These are phyloP conservation scores for Antrozous pallidus DNA, from an alignment of 2,797 vertebrate genomes.

Conservation along the genomic window DNA sequence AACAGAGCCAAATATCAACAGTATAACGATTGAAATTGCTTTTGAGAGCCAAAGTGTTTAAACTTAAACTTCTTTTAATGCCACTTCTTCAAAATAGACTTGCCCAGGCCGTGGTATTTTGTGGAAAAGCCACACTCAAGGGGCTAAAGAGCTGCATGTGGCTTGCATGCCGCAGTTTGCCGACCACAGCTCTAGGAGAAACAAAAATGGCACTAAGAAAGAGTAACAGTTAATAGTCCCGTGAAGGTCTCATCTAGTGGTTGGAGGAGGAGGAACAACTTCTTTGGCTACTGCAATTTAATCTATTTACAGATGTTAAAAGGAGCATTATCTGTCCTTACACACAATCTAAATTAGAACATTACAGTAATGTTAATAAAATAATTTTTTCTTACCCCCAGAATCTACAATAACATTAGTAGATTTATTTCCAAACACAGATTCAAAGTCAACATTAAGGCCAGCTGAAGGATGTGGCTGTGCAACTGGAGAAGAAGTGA, in stretches of 20 bases:
- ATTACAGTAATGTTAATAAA: slow-evolving; percentile 67
- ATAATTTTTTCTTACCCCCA: slow-evolving; percentile 85
- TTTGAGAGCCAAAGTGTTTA: no score
- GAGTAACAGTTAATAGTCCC: background rate
- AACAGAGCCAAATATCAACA: no score
- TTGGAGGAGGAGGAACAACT: background rate
- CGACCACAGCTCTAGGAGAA: no score
- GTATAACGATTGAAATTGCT: no score
- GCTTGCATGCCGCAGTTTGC: no score
- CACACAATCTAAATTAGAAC: slow-evolving; percentile 47
- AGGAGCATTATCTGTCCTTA: slow-evolving; percentile 13
- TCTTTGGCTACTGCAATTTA: slow-evolving; percentile 7
- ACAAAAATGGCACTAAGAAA: slow-evolving; percentile 16
- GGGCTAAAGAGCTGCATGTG: no score
- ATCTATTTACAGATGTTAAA: slow-evolving; percentile 33
- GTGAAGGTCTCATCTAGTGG: background rate
- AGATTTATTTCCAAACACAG: slow-evolving; percentile 95
- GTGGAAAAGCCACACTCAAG: no score
- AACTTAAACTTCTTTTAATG: no score
- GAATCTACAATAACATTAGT: slow-evolving; percentile 89
- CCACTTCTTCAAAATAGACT: no score
- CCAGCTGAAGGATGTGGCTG: slow-evolving; percentile 89
- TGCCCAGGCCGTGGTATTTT: no score
- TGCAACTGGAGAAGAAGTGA: slow-evolving; percentile 89
- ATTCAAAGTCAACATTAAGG: slow-evolving; percentile 97